Base-by-base conservation (phyloP, 2,113 vertebrate genomes). In the Oophaga pumilio region DNA sequence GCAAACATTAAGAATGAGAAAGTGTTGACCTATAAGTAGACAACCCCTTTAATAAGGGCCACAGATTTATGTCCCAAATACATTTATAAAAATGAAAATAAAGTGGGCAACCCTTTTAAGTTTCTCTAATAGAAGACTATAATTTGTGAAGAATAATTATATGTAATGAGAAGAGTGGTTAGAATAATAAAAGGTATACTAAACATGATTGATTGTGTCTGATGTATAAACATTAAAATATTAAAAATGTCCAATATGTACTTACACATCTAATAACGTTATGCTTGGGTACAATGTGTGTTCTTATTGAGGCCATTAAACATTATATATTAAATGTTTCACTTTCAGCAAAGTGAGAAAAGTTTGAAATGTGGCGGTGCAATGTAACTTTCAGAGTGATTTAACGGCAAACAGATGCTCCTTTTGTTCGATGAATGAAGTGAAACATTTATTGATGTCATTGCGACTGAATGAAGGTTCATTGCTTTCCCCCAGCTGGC, bases 401-500 rank as follows among this genome's bases (percentile, higher is more conserved):
- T 43, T 73, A 73, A 73, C 69, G 17, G 69, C 69, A 73, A 73
- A 43, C 69, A 73, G 69, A 73, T 73, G 69, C 69, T 73, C 33
- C 69, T 43, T 73, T 73, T 73, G 69, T 73, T 73, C 69, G 43
- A 18, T 43, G 69, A 73, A 73, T 73, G 69, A 73, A 73, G 69
- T 73, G 69, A 73, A 73, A 73, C 69, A 73, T 73, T 73, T 73
- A 73, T 73, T 73, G 69, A 73, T 73, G 69, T 73, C 69, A 73
- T 73, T 73, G 28, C 69, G 43, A 73, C 28, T 73, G 69, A 73
- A 73, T 73, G 69, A 73, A 73, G 69, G 69, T 73, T 73, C 69
- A 73, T 73, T 73, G 69, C 69, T 73, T 73, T 73, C 69, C 69
- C 66, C 69, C 69, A 73, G 69, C 69, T 73, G 69, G 69, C 69